Evolutionary conservation across 2,113 vertebrate genomes (phyloP).

Genomic region (Anas platyrhynchos): DNA sequence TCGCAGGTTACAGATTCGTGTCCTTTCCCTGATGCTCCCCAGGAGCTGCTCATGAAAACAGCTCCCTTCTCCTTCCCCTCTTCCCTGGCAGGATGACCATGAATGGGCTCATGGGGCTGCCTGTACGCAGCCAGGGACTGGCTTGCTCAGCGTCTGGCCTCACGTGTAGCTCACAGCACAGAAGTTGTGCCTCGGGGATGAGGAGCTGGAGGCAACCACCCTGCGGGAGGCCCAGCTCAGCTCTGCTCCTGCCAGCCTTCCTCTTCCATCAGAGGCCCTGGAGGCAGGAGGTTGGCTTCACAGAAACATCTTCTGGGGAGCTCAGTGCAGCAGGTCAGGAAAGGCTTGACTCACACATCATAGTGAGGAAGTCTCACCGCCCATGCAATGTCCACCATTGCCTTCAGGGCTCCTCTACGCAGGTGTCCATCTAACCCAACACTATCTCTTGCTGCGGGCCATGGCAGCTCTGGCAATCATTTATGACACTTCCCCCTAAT

Average conservation of each 20-base stretch:
- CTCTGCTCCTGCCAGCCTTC: background rate
- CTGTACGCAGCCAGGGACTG: accelerated
- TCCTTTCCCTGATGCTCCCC: background rate
- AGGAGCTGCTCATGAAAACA: background rate
- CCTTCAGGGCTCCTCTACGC: background rate
- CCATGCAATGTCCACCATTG: background rate
- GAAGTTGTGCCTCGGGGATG: background rate
- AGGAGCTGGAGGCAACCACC: background rate
- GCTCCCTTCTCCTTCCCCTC: background rate
- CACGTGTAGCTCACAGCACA: accelerated
- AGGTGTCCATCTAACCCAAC: background rate
- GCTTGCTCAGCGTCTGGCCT: background rate
- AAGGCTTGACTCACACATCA: accelerated
- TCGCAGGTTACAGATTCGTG: accelerated
- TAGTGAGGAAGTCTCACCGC: background rate
- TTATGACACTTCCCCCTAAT: background rate
- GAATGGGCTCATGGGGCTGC: background rate
- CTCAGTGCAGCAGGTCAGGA: background rate
- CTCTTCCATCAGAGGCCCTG: background rate
- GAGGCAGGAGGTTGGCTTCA: background rate
- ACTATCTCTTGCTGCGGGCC: background rate
- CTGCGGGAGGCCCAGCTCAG: accelerated
- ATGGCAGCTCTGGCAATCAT: background rate
- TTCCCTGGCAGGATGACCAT: accelerated
- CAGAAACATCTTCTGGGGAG: accelerated